Conservation (phyloP, 2,797 vertebrate genomes). For the Manis crassicaudata region DNA sequence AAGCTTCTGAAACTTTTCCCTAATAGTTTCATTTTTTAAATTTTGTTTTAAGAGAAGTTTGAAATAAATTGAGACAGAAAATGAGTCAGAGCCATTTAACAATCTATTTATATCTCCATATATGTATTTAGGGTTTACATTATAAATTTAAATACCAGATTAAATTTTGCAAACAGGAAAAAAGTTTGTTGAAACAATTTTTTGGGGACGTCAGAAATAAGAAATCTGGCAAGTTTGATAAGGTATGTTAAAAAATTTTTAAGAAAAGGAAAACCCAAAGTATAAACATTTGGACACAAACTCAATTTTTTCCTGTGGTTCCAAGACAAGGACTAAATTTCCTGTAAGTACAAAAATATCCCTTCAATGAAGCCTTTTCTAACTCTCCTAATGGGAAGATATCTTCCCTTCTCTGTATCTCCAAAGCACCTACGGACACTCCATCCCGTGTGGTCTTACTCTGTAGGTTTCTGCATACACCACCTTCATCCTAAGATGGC, state of each 20-base stretch:
- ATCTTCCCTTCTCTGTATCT: background rate
- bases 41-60: conserved; percentile 8
- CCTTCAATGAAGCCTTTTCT: background rate
- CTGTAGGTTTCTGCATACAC: accelerated
- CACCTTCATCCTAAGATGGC: background rate
- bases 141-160: conserved; percentile 27
- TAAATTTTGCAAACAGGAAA: conserved; percentile 28
- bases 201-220: conserved; percentile 11
- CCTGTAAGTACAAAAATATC: background rate
- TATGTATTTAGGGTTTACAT: background rate
- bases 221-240: conserved; percentile 19
- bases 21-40: background rate
- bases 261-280: background rate
- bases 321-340: background rate
- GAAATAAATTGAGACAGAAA: background rate
- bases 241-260: background rate
- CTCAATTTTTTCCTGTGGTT: background rate
- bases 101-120: background rate
- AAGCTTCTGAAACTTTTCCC: background rate
- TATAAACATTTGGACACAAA: conserved; percentile 12
- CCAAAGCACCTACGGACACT: background rate
- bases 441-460: background rate
- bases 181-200: background rate
- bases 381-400: background rate
- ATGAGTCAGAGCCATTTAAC: conserved; percentile 26